Base-by-base conservation (phyloP, 2,888 invertebrate species). In the Volucella bombylans region DNA sequence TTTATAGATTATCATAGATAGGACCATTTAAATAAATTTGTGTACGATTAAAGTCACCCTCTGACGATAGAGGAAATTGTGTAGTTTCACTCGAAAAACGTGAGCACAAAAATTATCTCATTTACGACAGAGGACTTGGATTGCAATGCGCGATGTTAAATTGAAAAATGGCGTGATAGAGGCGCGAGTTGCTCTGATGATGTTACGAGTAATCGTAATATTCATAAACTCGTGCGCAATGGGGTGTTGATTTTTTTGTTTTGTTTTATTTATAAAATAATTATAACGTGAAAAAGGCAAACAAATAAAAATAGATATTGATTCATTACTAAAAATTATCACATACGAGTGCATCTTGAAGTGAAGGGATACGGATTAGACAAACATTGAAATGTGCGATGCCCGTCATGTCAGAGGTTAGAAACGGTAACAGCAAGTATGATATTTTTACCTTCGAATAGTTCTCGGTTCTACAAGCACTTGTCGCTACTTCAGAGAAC, bases 101-200 rank as follows among this genome's bases (percentile, higher is more conserved):
- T 31, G 31, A 31, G 4, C 14, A 68, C 52, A 50, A 72, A 71
- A 79, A 79, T 67, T 65, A 78, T 79, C 65, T 47, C 65, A 62
- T 6, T 31, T 31, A 31, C 45, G 12, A 39, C n/a, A 12, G 15
- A 49, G 9, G 38, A 23, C 54, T n/a, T 55, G 61, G 74, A 80
- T 64, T 68, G 49, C 47, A 18, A 45, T 39, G n/a, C 12, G 55
- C 14, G 38, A 43, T 76, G 50, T 31, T 65, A 47, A 31, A 31
- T 31, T 31, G 31, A 31, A 31, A 76, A 71, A 76, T 81, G 81
- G 81, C 81, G 69, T 76, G 81, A 76, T 71, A 81, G 57, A 57
- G 47, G 59, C 59, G 14, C 52, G n/a, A 31, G 49, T 39, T 31
- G 1, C 6, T 6, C 31, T 31, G 6, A 18, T 49, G 38, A 23